Percentiles rank a stretch among this genome's conserved stretches.
phyloP scores from a whole-genome alignment of 2,888 invertebrate genomes.

The Drosophila anomalata region DNA sequence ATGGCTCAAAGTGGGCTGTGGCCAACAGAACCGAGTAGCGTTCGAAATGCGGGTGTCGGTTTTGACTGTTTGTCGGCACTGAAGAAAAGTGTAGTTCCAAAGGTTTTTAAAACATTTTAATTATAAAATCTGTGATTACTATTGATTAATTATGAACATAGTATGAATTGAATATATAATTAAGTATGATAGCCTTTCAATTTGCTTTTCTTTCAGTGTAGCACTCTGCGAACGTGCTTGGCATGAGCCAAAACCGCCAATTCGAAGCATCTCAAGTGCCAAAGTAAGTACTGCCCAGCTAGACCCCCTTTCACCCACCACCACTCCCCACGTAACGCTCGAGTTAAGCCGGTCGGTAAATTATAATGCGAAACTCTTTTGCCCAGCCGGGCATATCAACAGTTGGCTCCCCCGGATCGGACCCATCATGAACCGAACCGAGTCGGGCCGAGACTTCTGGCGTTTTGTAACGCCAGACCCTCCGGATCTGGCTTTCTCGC shows the following conservation, averaged over 20 bases:
- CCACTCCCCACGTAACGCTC: slow-evolving; percentile 58
- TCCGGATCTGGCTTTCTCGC: slow-evolving; percentile 7
- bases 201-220: slow-evolving; percentile 8
- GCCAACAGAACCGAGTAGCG: slow-evolving; percentile 49
- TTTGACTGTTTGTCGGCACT: slow-evolving; percentile 25
- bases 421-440: slow-evolving; percentile 14
- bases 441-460: slow-evolving; percentile 34
- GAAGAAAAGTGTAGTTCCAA: not conserved
- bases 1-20: slow-evolving; percentile 46
- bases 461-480: slow-evolving; percentile 58
- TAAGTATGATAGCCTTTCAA: not conserved
- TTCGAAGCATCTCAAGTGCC: slow-evolving; percentile 67
- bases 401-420: slow-evolving; percentile 56
- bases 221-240: slow-evolving; percentile 44
- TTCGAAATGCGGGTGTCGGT: slow-evolving; percentile 36
- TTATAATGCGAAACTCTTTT: slow-evolving; percentile 78
- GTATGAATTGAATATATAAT: too few species aligned
- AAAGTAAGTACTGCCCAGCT: slow-evolving; percentile 40
- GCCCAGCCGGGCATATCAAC: slow-evolving; percentile 77
- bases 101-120: not conserved
- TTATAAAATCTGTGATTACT: too few species aligned
- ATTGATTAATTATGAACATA: too few species aligned
- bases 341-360: slow-evolving; percentile 70
- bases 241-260: slow-evolving; percentile 63
- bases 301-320: slow-evolving; percentile 9